Conservation (phyloP, 1,140 invertebrate species). For the Euwallacea similis region DNA sequence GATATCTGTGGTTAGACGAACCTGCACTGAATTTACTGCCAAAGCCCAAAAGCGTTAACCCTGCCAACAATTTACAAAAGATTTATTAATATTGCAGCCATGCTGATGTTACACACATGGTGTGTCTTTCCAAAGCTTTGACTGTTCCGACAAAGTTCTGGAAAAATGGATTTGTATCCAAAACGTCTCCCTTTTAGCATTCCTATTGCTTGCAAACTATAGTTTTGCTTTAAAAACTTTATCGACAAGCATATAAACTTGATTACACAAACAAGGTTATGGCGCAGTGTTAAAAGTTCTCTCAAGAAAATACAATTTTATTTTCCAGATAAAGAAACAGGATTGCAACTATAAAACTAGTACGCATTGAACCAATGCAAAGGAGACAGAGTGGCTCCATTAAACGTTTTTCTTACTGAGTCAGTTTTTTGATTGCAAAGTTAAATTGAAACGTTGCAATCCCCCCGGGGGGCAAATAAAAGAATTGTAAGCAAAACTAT, state of each 20-base stretch:
- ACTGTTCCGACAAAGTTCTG: no score
- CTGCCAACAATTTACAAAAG: no score
- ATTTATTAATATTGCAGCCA: no score
- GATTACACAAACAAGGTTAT: conserved; percentile 10
- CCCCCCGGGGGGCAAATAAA: conserved; percentile 7
- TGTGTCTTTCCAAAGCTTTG: no score
- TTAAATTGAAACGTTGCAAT: background rate
- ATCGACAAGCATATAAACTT: conserved; percentile 1
- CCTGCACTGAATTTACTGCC: no score
- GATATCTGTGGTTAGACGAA: no score
- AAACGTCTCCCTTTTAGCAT: no score
- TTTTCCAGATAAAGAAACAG: background rate
- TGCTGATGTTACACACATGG: no score
- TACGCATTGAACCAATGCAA: background rate
- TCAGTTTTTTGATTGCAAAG: background rate
- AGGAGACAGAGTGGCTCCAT: background rate
- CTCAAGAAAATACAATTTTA: background rate
- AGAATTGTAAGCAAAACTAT: conserved; percentile 38
- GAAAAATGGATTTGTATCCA: no score
- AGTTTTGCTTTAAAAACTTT: conserved; percentile 6
- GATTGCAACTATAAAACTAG: conserved; percentile 2
- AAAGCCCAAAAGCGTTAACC: no score
- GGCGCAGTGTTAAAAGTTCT: conserved; percentile 7
- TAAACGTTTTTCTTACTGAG: no score
- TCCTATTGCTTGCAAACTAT: background rate